Evolutionary conservation across 2,797 vertebrate genomes (phyloP).

Genomic region (Bradypodion pumilum): DNA sequence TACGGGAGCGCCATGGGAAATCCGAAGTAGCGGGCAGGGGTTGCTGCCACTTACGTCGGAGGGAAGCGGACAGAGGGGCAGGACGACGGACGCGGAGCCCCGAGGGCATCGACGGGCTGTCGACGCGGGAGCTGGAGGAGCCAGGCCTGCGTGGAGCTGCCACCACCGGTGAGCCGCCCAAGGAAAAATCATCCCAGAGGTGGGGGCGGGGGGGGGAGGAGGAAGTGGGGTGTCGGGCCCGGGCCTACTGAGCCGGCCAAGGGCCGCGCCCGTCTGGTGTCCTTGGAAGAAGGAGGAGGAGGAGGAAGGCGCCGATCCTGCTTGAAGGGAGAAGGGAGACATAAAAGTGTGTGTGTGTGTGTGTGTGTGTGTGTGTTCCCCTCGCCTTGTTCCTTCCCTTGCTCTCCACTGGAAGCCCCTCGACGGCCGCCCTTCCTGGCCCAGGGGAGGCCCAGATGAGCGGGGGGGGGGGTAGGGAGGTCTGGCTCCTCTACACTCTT

Average conservation of each 20-base stretch:
- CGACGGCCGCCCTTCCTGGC: too few relatives aligned
- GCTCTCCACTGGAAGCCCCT: too few relatives aligned
- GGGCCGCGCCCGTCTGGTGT: neutral
- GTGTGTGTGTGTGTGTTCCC: too few relatives aligned
- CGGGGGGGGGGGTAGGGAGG: too few relatives aligned
- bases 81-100: too few relatives aligned
- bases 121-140: too few relatives aligned
- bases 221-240: neutral
- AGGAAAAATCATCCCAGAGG: neutral
- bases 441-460: too few relatives aligned
- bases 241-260: too few relatives aligned
- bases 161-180: neutral
- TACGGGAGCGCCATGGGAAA: neutral
- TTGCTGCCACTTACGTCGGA: neutral
- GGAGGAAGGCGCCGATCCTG: too few relatives aligned
- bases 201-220: neutral
- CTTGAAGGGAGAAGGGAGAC: neutral
- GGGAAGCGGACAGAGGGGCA: neutral
- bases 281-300: neutral
- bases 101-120: neutral
- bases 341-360: too few relatives aligned
- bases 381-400: too few relatives aligned
- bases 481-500: too few relatives aligned
- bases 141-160: neutral
- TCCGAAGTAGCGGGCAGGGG: neutral